Conservation (phyloP, 2,113 vertebrate species). For the Sebastes fasciatus region DNA sequence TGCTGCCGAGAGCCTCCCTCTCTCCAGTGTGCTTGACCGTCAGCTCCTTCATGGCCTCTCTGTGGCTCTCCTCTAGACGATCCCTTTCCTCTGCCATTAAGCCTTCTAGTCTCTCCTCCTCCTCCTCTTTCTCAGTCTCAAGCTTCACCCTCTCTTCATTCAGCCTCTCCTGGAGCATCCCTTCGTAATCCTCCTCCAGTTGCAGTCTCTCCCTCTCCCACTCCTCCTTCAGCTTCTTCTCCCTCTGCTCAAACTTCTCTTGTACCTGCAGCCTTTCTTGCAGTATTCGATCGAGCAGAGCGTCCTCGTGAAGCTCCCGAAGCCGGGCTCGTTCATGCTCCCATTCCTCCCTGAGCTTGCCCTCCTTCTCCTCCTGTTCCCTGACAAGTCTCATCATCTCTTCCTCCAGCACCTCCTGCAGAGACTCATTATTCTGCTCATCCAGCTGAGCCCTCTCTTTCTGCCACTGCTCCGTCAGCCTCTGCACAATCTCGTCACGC, state of each 20-base stretch:
- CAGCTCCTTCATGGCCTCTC: constrained; percentile 80
- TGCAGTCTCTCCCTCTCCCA: constrained; percentile 80
- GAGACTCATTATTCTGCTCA: constrained; percentile 75
- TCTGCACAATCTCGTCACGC: constrained; percentile 67
- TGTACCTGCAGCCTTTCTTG: constrained; percentile 61
- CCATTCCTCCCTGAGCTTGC: constrained; percentile 74
- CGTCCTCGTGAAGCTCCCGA: constrained; percentile 70
- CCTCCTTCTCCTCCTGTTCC: constrained; percentile 82
- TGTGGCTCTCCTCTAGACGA: constrained; percentile 74
- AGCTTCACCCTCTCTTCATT: constrained; percentile 73
- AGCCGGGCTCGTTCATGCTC: constrained; percentile 78
- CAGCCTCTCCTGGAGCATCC: constrained; percentile 79
- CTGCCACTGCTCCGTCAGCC: constrained; percentile 79
- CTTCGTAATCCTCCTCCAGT: constrained; percentile 81
- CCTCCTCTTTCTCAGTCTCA: constrained; percentile 70
- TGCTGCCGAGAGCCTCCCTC: constrained; percentile 80
- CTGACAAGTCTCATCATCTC: constrained; percentile 71
- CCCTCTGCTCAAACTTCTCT: constrained; percentile 74
- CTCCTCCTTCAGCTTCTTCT: constrained; percentile 73
- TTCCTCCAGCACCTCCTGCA: constrained; percentile 81
- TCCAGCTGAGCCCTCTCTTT: constrained; percentile 78
- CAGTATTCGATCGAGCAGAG: constrained; percentile 72
- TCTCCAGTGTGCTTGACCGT: constrained; percentile 81
- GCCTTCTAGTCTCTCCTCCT: constrained; percentile 60
- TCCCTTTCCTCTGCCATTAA: constrained; percentile 78